Evolutionary conservation across 2,113 vertebrate genomes (phyloP).

Genomic region (Prolemur simus): DNA sequence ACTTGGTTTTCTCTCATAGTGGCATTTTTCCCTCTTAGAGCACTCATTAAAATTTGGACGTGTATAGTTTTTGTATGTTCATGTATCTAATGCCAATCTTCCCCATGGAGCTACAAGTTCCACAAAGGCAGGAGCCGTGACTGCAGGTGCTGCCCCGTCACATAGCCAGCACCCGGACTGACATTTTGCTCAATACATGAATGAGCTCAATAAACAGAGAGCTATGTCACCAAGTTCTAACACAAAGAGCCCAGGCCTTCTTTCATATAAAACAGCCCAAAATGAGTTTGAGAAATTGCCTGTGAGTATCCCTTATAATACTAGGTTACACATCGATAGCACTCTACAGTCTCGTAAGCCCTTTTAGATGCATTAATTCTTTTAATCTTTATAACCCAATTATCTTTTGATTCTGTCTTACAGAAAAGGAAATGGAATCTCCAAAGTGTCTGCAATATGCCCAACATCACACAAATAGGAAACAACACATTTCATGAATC

Average conservation of each 20-base stretch:
- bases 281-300: not conserved
- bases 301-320: not conserved
- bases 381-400: not conserved
- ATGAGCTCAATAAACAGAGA: not conserved
- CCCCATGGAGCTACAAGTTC: not conserved
- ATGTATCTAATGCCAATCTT: not conserved
- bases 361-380: not conserved
- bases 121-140: not conserved
- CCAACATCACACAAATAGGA: not conserved
- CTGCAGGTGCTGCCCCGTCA: rapidly evolving
- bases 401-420: not conserved
- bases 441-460: not conserved
- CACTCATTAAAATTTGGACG: not conserved
- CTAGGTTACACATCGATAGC: not conserved
- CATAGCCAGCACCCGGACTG: not conserved
- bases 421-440: not conserved
- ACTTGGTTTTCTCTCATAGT: not conserved
- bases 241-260: not conserved
- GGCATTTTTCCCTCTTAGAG: not conserved
- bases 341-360: not conserved
- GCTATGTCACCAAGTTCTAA: not conserved
- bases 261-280: not conserved
- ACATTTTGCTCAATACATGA: not conserved
- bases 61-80: not conserved
- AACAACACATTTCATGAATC: not conserved